A percentile compares a stretch with the other conserved stretches of the same genome.
Evolutionary conservation across 1,140 invertebrate species (phyloP).

Genomic region (Drosophila azteca): DNA sequence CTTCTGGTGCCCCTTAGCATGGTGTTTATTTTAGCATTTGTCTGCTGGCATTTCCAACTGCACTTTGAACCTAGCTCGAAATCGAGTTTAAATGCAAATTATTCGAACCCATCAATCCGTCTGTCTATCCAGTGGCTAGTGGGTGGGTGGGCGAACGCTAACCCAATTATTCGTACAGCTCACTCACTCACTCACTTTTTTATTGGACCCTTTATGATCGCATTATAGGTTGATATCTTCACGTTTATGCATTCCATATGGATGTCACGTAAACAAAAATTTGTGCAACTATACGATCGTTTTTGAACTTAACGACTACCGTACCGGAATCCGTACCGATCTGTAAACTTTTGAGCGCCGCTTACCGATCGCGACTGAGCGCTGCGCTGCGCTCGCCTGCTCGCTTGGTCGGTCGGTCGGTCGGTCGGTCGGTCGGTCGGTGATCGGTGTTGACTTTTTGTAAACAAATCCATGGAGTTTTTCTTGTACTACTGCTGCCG

Average conservation of each 20-base stretch:
- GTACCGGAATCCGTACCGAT: slow-evolving; percentile 17
- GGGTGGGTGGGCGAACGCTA: no score
- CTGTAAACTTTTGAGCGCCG: slow-evolving; percentile 57
- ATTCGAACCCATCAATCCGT: no score
- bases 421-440: slow-evolving; percentile 26
- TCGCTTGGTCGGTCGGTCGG: slow-evolving; percentile 1
- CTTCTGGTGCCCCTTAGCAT: background rate
- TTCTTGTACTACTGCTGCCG: slow-evolving; percentile 2
- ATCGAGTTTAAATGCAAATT: background rate
- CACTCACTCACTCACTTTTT: slow-evolving; percentile 14
- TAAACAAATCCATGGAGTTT: slow-evolving; percentile 55
- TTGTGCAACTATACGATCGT: background rate
- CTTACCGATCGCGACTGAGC: slow-evolving; percentile 54
- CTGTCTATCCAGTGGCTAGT: no score
- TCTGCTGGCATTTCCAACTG: slow-evolving; percentile 45
- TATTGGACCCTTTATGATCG: slow-evolving; percentile 11
- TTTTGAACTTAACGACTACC: slow-evolving; percentile 31
- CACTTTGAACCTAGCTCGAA: slow-evolving; percentile 31
- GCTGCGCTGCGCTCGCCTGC: no score
- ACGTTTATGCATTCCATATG: background rate
- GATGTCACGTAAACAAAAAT: slow-evolving; percentile 14
- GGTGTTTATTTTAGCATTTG: slow-evolving; percentile 13
- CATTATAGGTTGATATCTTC: slow-evolving; percentile 1
- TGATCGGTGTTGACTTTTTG: slow-evolving; percentile 50
- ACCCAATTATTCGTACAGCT: no score